Percentiles rank a stretch among this genome's conserved stretches.
Evolutionary conservation across 2,888 invertebrate species (phyloP).

Genomic region (Nomada fabriciana): DNA sequence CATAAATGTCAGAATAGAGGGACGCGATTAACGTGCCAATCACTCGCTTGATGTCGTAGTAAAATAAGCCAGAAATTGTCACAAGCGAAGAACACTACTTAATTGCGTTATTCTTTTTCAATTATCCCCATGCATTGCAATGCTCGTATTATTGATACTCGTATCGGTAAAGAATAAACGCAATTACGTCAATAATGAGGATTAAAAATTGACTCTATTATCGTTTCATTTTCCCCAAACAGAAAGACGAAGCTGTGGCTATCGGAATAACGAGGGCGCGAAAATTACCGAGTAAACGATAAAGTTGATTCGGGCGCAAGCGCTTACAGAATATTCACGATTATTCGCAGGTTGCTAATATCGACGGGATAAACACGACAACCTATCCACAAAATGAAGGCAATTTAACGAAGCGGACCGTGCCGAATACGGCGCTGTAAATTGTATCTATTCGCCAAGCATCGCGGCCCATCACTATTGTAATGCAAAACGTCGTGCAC

Average conservation of each 20-base stretch:
- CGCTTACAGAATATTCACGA: slow-evolving; percentile 36
- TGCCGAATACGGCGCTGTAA: slow-evolving; percentile 39
- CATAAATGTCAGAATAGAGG: not conserved
- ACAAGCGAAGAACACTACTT: no score
- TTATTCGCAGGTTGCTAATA: slow-evolving; percentile 52
- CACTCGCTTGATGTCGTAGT: no score
- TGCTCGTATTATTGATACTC: no score
- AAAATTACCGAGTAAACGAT: slow-evolving; percentile 58
- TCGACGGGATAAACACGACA: slow-evolving; percentile 52
- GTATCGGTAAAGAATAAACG: slow-evolving; percentile 11
- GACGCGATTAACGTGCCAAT: not conserved
- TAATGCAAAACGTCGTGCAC: slow-evolving; percentile 45
- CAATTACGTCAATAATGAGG: slow-evolving; percentile 4
- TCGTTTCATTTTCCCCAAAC: slow-evolving; percentile 2
- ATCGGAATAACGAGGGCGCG: slow-evolving; percentile 33
- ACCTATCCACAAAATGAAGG: slow-evolving; percentile 52
- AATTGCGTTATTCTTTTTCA: no score
- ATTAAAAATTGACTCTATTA: slow-evolving; percentile 38
- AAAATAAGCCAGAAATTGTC: no score
- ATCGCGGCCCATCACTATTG: slow-evolving; percentile 7
- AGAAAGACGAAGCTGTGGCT: not conserved
- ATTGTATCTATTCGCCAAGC: slow-evolving; percentile 39
- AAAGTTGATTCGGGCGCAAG: slow-evolving; percentile 48
- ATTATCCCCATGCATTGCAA: no score
- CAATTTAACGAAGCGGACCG: slow-evolving; percentile 52